Evolutionary conservation across 2,797 vertebrate species (phyloP).

Genomic region (Sebastes taczanowskii): DNA sequence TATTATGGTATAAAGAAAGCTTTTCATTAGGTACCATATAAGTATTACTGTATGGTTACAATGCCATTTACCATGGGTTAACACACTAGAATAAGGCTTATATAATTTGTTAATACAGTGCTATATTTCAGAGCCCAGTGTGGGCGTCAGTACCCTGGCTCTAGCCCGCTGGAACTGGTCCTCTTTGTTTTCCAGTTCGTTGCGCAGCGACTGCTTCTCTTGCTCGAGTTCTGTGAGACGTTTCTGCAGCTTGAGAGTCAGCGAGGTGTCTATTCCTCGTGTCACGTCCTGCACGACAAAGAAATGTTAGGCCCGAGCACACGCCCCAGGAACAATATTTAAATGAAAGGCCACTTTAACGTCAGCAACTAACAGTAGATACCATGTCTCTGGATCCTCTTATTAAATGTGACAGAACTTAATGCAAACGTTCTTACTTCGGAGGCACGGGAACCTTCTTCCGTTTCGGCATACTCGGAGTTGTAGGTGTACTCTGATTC

Average conservation of each 20-base stretch:
- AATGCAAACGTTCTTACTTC: constrained; percentile 81
- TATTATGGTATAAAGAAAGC: neutral
- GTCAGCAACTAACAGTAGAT: neutral
- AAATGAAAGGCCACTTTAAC: neutral
- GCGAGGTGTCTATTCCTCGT: constrained; percentile 92
- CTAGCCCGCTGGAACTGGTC: constrained; percentile 93
- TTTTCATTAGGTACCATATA: neutral
- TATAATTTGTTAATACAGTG: neutral
- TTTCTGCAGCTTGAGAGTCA: constrained; percentile 98
- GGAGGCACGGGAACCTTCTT: constrained; percentile 86
- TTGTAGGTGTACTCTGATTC: constrained; percentile 98
- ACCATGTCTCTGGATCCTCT: neutral
- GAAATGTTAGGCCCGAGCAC: neutral
- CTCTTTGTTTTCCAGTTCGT: constrained; percentile 94
- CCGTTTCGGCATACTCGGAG: constrained; percentile 92
- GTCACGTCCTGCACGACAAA: constrained; percentile 82
- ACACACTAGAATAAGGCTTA: neutral
- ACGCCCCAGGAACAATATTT: neutral
- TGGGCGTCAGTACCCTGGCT: constrained; percentile 82
- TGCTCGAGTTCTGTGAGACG: constrained; percentile 94
- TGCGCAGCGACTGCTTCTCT: constrained; percentile 94
- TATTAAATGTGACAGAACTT: neutral
- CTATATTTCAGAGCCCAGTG: neutral
- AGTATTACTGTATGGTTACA: neutral
- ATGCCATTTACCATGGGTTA: neutral